Percentiles rank a stretch among this genome's conserved stretches.
These are phyloP conservation scores for Scrobipalpa costella DNA, from an alignment of 2,888 invertebrate genomes.

Conservation along the genomic window DNA sequence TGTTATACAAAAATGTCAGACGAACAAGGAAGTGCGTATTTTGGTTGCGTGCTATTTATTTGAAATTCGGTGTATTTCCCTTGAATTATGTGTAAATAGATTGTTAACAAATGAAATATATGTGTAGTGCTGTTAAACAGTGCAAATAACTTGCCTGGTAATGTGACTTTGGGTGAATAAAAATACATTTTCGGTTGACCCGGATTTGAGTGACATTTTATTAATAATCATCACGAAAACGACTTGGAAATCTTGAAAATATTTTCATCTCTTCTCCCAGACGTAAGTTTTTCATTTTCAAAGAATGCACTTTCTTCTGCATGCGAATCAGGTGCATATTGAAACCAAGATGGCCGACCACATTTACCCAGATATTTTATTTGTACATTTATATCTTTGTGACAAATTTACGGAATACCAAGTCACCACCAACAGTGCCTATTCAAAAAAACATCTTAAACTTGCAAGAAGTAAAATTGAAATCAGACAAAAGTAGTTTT, in stretches of 20 bases:
- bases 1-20: conserved; percentile 55
- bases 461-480: neutral
- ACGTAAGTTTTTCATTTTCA: conserved; percentile 56
- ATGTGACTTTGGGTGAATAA: conserved; percentile 28
- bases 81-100: conserved; percentile 48
- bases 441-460: neutral
- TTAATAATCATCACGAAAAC: conserved; percentile 37
- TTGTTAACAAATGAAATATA: conserved; percentile 35
- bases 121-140: conserved; percentile 37
- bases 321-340: conserved; percentile 37
- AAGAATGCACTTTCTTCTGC: conserved; percentile 31
- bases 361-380: conserved; percentile 38
- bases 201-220: conserved; percentile 25
- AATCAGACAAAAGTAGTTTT: too few relatives aligned
- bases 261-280: conserved; percentile 36
- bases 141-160: conserved; percentile 27
- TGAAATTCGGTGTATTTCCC: conserved; percentile 41
- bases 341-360: conserved; percentile 68
- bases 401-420: neutral
- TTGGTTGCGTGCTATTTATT: conserved; percentile 48
- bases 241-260: conserved; percentile 30
- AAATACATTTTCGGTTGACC: conserved; percentile 18
- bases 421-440: neutral
- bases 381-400: conserved; percentile 35
- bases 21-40: conserved; percentile 64